Base-by-base conservation (phyloP, 1,140 invertebrate species). In the Gryon sp. region DNA sequence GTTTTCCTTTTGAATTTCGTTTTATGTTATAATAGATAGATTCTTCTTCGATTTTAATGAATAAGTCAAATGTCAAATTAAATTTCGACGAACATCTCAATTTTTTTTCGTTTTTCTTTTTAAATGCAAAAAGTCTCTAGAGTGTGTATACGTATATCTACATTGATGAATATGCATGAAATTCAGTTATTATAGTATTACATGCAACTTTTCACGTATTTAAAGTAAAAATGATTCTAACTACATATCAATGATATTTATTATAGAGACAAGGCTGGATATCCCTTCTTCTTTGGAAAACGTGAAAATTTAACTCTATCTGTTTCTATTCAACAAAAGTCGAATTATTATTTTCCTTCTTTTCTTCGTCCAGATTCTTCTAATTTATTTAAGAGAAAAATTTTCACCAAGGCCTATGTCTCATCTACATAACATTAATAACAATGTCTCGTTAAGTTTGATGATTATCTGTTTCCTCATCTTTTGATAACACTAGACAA, bases 221-320 rank as follows among this genome's bases (percentile, higher is more conserved):
- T 63, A 69, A 69, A 76, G 50, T 69, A 76, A 76, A 69, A 76
- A 76, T 76, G 65, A 76, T 59, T 65, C 73, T 76, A 76, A 45
- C 63, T 76, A 76, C 65, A 59, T 76, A 69, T 69, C 63, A 76
- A 69, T 76, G 65, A 69, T 76, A 69, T 65, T 69, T 69, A 69
- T 76, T 63, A 76, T 65, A 76, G 57, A 76, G 73, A 34, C 59
- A 65, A 57, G 73, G 73, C 73, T 18, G 6, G 26, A 2, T 28
- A n/a, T 28, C n/a, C 26, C 2, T 34, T 62, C n/a, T n/a, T n/a
- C n/a, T 60, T 52, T 53, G 55, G 15, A 45, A 50, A 52, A 5
- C 28, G 57, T 68, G 63, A 69, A 55, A 59, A 40, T 22, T 66
- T 6, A 36, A 36, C 8, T 59, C 14, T 22, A 16, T 8, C n/a